Conservation (phyloP, 2,113 vertebrate species). For the Mystacornis crossleyi region DNA sequence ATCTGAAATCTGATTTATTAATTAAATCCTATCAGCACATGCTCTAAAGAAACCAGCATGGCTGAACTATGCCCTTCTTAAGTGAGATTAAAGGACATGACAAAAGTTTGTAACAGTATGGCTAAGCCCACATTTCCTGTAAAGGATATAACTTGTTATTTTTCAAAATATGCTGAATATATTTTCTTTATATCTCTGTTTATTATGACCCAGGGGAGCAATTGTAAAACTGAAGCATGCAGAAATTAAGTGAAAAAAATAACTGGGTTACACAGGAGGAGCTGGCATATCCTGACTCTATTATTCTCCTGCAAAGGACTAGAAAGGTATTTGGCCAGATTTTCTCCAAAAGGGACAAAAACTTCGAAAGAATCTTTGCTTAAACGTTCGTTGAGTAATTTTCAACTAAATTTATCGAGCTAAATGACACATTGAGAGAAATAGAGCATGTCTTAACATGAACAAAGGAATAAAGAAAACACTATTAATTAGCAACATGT, state of each 20-base stretch:
- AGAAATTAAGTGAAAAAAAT: not conserved
- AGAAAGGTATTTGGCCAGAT: not conserved
- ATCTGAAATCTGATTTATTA: constrained; percentile 36
- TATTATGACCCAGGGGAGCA: not conserved
- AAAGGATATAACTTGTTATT: constrained; percentile 27
- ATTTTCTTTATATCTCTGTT: constrained; percentile 16
- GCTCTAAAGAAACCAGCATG: not conserved
- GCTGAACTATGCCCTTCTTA: constrained; percentile 9
- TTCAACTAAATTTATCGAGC: not conserved
- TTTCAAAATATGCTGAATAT: constrained; percentile 42
- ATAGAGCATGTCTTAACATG: not conserved
- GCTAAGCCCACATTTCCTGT: not conserved
- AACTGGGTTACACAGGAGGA: not conserved
- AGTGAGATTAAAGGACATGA: constrained; percentile 1
- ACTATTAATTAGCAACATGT: not conserved
- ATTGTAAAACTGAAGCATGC: not conserved
- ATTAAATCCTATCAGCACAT: constrained; percentile 40
- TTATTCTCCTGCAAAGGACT: not conserved
- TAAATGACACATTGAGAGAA: not conserved
- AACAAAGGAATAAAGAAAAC: not conserved
- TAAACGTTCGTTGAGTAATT: not conserved
- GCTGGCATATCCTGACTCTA: not conserved
- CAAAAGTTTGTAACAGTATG: not conserved
- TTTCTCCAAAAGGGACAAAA: not conserved
- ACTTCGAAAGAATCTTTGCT: not conserved